Evolutionary conservation across 2,888 invertebrate species (phyloP).

Genomic region (Ramazzottius varieornatus): DNA sequence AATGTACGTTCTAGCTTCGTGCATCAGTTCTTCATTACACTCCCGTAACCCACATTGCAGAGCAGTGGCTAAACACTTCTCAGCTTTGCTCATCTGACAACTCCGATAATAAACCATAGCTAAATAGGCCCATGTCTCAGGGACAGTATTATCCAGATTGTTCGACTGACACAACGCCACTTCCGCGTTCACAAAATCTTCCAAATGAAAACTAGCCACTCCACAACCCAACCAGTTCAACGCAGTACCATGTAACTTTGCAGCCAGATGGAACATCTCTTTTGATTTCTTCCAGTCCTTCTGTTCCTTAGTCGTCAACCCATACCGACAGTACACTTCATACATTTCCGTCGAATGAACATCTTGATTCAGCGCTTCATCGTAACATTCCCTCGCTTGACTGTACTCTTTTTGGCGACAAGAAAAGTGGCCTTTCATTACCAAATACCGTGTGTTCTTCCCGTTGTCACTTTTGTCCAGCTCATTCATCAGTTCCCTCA

Average conservation of each 20-base stretch:
- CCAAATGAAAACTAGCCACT: not conserved
- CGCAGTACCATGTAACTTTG: not conserved
- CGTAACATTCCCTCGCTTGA: not conserved
- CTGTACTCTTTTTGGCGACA: not conserved
- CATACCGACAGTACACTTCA: not conserved
- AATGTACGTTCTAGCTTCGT: too few species aligned
- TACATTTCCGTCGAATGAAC: not conserved
- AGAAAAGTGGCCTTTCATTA: not conserved
- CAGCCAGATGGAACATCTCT: not conserved
- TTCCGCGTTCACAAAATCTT: not conserved
- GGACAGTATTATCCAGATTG: not conserved
- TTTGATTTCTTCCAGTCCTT: not conserved
- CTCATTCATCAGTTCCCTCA: not conserved
- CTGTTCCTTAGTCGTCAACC: not conserved
- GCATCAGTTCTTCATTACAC: too few species aligned
- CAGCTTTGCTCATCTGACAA: not conserved
- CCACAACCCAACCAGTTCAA: not conserved
- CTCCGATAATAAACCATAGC: not conserved
- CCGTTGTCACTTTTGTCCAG: too few species aligned
- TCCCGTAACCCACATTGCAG: not conserved
- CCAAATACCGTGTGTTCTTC: too few species aligned
- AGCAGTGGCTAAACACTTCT: not conserved
- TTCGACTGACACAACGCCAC: not conserved
- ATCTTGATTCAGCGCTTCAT: not conserved
- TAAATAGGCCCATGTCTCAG: not conserved